A percentile compares a stretch with the other conserved stretches of the same genome.
phyloP scores from a whole-genome alignment of 2,797 vertebrate genomes.

The Peromyscus nudipes region DNA sequence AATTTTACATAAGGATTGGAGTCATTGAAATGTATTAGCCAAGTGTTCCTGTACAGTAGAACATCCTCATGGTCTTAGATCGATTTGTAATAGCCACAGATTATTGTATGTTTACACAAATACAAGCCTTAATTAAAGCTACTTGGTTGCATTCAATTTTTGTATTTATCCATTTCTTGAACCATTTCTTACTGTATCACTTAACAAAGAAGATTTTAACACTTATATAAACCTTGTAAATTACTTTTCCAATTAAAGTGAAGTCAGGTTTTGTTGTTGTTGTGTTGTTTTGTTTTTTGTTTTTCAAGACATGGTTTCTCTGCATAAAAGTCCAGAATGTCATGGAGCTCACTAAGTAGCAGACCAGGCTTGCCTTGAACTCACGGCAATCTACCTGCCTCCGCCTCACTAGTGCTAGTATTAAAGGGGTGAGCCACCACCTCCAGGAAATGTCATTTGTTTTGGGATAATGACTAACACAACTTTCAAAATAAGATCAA shows the following conservation, averaged over 20 bases:
- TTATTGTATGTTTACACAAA: neutral
- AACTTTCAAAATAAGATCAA: neutral
- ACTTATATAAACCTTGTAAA: neutral
- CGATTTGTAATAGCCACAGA: neutral
- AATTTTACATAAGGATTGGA: neutral
- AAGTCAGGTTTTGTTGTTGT: neutral
- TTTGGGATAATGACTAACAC: neutral
- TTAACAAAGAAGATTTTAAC: neutral
- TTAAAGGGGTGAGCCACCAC: neutral
- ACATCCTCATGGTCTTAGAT: neutral
- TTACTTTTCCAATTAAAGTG: neutral
- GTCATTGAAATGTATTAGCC: neutral
- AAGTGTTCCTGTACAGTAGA: neutral
- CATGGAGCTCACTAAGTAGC: neutral
- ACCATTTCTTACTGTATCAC: neutral
- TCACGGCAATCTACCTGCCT: neutral
- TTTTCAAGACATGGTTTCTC: too few relatives aligned
- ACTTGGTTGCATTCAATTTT: neutral
- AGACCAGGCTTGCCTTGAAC: neutral
- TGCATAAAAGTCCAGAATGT: too few relatives aligned
- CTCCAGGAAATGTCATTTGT: neutral
- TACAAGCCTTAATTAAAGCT: neutral
- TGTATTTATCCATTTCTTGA: neutral
- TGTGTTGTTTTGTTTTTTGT: too few relatives aligned
- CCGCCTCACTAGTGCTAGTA: neutral